Conservation (phyloP, 1,140 invertebrate genomes). For the Ips typographus region DNA sequence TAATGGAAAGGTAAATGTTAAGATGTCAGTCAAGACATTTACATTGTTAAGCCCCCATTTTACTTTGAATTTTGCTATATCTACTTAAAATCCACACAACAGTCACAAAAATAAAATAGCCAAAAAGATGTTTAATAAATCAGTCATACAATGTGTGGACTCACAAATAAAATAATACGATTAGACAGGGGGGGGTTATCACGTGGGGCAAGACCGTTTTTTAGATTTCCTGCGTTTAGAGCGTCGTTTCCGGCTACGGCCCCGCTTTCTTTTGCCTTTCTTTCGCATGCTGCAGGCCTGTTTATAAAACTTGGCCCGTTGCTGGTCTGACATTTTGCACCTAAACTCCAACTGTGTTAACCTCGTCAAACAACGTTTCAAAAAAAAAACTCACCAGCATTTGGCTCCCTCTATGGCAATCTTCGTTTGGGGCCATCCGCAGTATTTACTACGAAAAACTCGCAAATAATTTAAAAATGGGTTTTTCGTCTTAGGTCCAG, state of each 20-base stretch:
- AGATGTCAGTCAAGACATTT: no score
- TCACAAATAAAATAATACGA: neutral
- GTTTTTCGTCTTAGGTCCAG: neutral
- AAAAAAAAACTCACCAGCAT: conserved; percentile 8
- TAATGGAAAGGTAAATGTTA: no score
- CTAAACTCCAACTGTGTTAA: neutral
- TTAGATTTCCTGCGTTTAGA: no score
- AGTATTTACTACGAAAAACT: neutral
- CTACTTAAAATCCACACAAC: no score
- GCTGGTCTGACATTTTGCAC: neutral
- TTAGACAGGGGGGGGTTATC: no score
- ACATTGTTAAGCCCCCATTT: no score
- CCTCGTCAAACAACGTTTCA: neutral
- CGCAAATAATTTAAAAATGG: neutral
- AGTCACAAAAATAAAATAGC: no score
- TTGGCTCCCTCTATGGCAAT: neutral
- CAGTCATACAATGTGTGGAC: no score
- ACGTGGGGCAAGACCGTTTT: no score
- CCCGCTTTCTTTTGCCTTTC: neutral
- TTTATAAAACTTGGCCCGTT: neutral
- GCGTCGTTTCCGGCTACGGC: neutral
- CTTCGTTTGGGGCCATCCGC: no score
- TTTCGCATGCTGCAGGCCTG: neutral
- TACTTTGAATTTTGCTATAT: no score
- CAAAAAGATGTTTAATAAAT: no score